These are phyloP conservation scores for Cactoblastis cactorum DNA, from an alignment of 2,888 invertebrate genomes.

Conservation along the genomic window DNA sequence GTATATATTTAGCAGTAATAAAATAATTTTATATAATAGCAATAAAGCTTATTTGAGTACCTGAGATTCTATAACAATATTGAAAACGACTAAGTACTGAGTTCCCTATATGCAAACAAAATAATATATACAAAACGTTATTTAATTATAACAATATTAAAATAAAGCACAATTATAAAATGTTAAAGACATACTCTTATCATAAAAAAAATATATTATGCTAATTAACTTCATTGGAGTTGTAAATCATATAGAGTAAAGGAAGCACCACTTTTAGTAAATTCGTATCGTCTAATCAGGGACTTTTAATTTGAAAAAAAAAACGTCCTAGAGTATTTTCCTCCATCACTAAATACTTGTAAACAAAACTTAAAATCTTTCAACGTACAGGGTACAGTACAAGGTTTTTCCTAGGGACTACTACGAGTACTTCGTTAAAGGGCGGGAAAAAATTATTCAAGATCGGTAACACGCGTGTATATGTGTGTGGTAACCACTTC, in stretches of 20 bases:
- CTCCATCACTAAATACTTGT: not conserved
- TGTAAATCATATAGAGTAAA: no score
- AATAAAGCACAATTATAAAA: not conserved
- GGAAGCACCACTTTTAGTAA: not conserved
- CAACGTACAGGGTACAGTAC: no score
- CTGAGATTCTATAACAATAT: not conserved
- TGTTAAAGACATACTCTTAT: not conserved
- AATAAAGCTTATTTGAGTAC: not conserved
- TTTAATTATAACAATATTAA: not conserved
- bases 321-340: not conserved
- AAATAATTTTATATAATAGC: no score
- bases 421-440: no score
- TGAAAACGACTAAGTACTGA: not conserved
- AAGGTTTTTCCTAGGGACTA: no score
- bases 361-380: not conserved
- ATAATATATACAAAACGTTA: conserved; percentile 1
- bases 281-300: not conserved
- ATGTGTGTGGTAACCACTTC: no score
- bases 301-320: not conserved
- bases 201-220: no score
- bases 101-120: not conserved
- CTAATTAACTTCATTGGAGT: no score
- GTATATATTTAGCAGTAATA: no score
- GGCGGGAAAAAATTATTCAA: no score
- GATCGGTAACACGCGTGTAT: no score